phyloP scores from a whole-genome alignment of 2,888 invertebrate species.

The Pristionchus maxplancki region DNA sequence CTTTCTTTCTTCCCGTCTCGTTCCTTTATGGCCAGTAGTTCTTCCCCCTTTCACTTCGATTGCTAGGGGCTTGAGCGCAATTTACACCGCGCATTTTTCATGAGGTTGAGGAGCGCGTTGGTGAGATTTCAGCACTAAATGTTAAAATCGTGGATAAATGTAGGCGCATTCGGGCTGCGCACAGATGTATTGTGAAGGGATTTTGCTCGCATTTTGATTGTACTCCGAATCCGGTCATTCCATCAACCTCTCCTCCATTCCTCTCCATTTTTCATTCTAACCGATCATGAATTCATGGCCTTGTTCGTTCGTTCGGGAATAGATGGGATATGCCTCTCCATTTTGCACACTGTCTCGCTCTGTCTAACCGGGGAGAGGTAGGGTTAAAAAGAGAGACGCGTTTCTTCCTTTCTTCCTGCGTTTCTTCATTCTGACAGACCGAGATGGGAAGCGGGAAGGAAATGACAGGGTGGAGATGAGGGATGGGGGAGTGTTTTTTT shows the following conservation, averaged over 20 bases:
- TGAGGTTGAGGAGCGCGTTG: not conserved
- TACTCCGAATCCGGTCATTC: not conserved
- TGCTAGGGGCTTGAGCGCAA: not conserved
- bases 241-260: not conserved
- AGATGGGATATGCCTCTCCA: not conserved
- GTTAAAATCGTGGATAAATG: not conserved
- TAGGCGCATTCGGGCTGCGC: not conserved
- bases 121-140: not conserved
- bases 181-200: not conserved
- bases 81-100: not conserved
- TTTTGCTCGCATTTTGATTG: not conserved
- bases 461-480: not conserved
- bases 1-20: not conserved
- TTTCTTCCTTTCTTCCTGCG: too few species aligned
- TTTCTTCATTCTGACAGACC: not conserved
- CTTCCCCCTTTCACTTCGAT: not conserved
- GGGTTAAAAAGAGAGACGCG: not conserved
- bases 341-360: not conserved
- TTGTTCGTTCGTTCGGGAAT: slow-evolving; percentile 2
- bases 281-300: slow-evolving; percentile 48
- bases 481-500: not conserved
- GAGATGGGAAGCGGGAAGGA: not conserved
- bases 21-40: not conserved
- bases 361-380: not conserved
- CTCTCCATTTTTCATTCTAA: not conserved